Percentiles rank a stretch among this genome's conserved stretches.
These are phyloP conservation scores for Tipula lateralis DNA, from an alignment of 2,888 invertebrate genomes.

Conservation along the genomic window DNA sequence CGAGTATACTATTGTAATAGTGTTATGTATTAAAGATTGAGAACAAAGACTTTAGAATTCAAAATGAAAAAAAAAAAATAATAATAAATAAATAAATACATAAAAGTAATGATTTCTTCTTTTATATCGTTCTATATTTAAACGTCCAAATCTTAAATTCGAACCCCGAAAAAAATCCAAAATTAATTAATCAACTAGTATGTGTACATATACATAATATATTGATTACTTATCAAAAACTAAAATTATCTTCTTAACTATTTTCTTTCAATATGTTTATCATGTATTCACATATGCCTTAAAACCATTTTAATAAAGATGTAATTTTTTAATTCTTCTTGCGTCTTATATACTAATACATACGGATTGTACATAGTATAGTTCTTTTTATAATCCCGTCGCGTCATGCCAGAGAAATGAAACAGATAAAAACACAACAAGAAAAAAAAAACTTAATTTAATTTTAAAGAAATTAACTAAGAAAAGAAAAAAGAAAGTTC, in stretches of 20 bases:
- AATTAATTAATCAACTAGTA: background rate
- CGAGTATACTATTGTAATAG: background rate
- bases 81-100: too few relatives aligned
- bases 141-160: background rate
- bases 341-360: background rate
- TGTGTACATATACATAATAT: background rate
- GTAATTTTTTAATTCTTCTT: background rate
- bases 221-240: conserved; percentile 19
- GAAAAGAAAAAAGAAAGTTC: conserved; percentile 29
- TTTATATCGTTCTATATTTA: background rate
- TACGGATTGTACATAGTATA: background rate
- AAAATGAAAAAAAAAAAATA: background rate
- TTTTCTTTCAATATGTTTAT: background rate
- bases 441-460: conserved; percentile 13
- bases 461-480: conserved; percentile 25
- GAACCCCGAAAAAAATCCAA: background rate
- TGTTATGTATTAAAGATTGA: conserved; percentile 1
- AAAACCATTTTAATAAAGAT: background rate
- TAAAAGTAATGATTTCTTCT: background rate
- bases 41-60: background rate
- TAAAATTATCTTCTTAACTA: background rate
- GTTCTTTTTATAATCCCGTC: conserved; percentile 26
- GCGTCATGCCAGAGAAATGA: conserved; percentile 27
- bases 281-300: background rate
- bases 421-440: conserved; percentile 25